A percentile compares a stretch with the other conserved stretches of the same genome.
Evolutionary conservation across 2,888 invertebrate genomes (phyloP).

Genomic region (Cerastis leucographa): DNA sequence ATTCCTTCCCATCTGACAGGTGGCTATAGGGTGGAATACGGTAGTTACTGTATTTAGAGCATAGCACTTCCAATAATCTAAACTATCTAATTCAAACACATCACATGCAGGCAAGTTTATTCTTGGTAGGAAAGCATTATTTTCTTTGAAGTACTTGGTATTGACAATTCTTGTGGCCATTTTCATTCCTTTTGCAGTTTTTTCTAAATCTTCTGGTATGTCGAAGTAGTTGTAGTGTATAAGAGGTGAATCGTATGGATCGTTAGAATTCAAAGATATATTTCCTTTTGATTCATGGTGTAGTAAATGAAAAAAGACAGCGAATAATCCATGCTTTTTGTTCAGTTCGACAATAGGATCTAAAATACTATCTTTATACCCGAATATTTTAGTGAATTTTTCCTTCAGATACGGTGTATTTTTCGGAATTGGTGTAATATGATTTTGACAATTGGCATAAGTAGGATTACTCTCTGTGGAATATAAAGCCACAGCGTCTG

Average conservation of each 20-base stretch:
- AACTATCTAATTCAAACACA: conserved; percentile 58
- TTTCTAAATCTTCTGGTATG: conserved; percentile 47
- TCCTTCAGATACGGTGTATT: conserved; percentile 25
- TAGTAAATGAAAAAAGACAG: conserved; percentile 33
- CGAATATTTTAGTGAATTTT: conserved; percentile 16
- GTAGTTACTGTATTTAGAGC: conserved; percentile 76
- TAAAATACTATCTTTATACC: conserved; percentile 35
- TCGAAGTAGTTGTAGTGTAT: conserved; percentile 49
- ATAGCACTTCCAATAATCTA: conserved; percentile 49
- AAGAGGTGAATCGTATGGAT: conserved; percentile 42
- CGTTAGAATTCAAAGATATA: conserved; percentile 26
- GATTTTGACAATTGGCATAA: conserved; percentile 45
- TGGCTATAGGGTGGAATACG: conserved; percentile 91
- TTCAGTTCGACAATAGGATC: conserved; percentile 41
- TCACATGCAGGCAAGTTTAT: conserved; percentile 49
- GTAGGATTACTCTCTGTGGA: conserved; percentile 35
- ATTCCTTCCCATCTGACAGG: conserved; percentile 90
- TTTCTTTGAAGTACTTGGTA: conserved; percentile 46
- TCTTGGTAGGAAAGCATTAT: conserved; percentile 46
- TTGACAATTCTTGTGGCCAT: conserved; percentile 42
- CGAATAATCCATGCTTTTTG: conserved; percentile 21
- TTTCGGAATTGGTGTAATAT: conserved; percentile 24
- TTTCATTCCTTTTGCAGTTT: conserved; percentile 38
- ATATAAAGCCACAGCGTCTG: conserved; percentile 45
- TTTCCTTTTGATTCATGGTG: conserved; percentile 57